phyloP scores from a whole-genome alignment of 2,888 invertebrate genomes.

The Dryobotodes eremita region DNA sequence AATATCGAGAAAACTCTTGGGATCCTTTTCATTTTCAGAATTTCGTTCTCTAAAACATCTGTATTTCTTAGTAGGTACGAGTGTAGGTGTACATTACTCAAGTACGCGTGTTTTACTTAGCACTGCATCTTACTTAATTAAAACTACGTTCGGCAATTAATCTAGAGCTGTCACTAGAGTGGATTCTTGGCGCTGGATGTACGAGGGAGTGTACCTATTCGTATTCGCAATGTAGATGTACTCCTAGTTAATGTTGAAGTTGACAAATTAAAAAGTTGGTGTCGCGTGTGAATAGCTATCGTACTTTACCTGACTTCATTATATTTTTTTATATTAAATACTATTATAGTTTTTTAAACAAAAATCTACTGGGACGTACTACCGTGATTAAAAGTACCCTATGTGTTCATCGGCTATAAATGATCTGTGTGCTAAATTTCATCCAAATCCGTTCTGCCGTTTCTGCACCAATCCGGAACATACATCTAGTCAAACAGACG shows the following conservation, averaged over 20 bases:
- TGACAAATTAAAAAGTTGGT: constrained; percentile 48
- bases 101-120: constrained; percentile 42
- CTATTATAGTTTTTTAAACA: constrained; percentile 1
- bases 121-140: constrained; percentile 58
- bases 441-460: no score
- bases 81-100: constrained; percentile 35
- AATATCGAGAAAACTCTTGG: constrained; percentile 20
- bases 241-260: constrained; percentile 27
- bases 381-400: no score
- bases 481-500: no score
- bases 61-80: constrained; percentile 23
- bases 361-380: neutral
- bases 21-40: constrained; percentile 13
- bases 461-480: no score
- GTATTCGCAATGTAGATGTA: constrained; percentile 23
- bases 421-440: no score
- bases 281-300: neutral
- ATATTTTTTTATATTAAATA: no score
- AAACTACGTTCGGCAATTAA: constrained; percentile 60
- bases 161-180: constrained; percentile 49
- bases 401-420: no score
- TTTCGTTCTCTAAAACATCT: constrained; percentile 18
- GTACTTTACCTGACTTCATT: neutral
- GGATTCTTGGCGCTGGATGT: constrained; percentile 52
- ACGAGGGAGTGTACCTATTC: constrained; percentile 25